A percentile compares a stretch with the other conserved stretches of the same genome.
These are phyloP conservation scores for Mormyrops boulengeri DNA, from an alignment of 2,797 vertebrate species.

Conservation along the genomic window DNA sequence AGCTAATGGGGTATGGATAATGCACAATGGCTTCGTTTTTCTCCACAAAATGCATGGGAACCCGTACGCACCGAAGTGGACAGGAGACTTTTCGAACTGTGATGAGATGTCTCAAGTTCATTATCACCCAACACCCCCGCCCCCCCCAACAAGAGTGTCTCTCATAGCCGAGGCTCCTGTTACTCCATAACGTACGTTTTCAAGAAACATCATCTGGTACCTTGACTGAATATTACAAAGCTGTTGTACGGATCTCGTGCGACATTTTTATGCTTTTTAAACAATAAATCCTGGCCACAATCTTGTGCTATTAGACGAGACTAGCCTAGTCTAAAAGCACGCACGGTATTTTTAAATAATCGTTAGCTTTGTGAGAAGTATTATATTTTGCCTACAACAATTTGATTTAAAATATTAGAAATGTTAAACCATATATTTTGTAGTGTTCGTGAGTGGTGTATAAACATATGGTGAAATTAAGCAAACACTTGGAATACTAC, in stretches of 20 bases:
- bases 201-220: slow-evolving; percentile 22
- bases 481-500: not conserved
- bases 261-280: not conserved
- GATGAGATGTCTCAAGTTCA: slow-evolving; percentile 76
- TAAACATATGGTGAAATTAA: not conserved
- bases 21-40: slow-evolving; percentile 54
- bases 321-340: not conserved
- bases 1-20: slow-evolving; percentile 62
- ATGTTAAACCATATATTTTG: not conserved
- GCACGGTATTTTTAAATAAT: not conserved
- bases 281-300: not conserved
- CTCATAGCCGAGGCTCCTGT: slow-evolving; percentile 35
- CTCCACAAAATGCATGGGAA: slow-evolving; percentile 66
- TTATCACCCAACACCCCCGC: slow-evolving; percentile 56
- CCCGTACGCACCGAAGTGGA: slow-evolving; percentile 60
- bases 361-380: not conserved
- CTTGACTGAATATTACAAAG: slow-evolving; percentile 3
- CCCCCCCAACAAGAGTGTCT: slow-evolving; percentile 32
- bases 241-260: not conserved
- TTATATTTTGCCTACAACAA: not conserved
- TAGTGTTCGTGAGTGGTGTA: not conserved
- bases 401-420: not conserved
- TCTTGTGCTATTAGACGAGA: not conserved
- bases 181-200: slow-evolving; percentile 16
- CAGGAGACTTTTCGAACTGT: slow-evolving; percentile 64